These are phyloP conservation scores for Anolis apletophallus DNA, from an alignment of 2,797 vertebrate species.

Conservation along the genomic window DNA sequence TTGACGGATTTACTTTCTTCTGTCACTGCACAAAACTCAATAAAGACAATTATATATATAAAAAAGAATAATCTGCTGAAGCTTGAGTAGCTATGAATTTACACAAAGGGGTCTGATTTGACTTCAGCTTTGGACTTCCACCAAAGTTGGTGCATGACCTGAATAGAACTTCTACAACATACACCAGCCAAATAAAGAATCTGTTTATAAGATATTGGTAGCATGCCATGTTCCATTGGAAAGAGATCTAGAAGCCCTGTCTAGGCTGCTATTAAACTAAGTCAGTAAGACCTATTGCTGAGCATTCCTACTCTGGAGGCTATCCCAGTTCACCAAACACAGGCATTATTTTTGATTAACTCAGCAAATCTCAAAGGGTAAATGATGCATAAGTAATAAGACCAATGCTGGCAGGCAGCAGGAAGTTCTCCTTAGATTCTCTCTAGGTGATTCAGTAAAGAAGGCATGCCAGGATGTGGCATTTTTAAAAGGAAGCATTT, in stretches of 20 bases:
- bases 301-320: conserved; percentile 14
- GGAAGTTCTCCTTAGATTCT: conserved; percentile 30
- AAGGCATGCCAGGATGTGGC: conserved; percentile 30
- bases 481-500: conserved; percentile 32
- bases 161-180: neutral
- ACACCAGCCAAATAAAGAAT: neutral
- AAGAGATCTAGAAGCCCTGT: neutral
- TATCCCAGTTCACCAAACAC: conserved; percentile 34
- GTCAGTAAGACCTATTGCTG: neutral
- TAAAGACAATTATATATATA: no score
- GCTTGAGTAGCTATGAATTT: no score
- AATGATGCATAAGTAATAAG: conserved; percentile 45
- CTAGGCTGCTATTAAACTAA: neutral
- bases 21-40: no score
- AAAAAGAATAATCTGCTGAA: no score
- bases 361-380: conserved; percentile 48
- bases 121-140: no score
- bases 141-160: no score
- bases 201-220: neutral
- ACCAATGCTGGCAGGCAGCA: neutral
- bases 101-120: no score
- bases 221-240: neutral
- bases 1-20: no score
- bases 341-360: conserved; percentile 53
- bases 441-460: conserved; percentile 23